phyloP scores from a whole-genome alignment of 2,888 invertebrate genomes.

The Lasioglossum figueresi region DNA sequence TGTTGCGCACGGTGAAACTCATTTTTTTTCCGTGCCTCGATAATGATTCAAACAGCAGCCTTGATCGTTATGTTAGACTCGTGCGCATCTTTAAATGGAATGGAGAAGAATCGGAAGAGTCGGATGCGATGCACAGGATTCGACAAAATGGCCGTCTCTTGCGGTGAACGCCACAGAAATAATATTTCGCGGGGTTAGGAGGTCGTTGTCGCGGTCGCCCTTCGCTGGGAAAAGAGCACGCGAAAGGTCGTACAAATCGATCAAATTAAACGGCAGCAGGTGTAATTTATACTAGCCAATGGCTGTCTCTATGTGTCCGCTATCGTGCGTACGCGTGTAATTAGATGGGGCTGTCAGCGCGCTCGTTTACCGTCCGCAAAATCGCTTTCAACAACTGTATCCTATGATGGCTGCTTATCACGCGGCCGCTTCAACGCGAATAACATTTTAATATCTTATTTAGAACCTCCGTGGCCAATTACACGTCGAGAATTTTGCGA shows the following conservation, averaged over 20 bases:
- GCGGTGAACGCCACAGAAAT: not conserved
- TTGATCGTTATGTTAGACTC: not conserved
- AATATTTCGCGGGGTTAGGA: slow-evolving; percentile 16
- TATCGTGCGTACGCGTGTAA: slow-evolving; percentile 39
- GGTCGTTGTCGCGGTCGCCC: slow-evolving; percentile 38
- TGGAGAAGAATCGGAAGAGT: not conserved
- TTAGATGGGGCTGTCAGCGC: slow-evolving; percentile 29
- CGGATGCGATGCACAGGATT: not conserved
- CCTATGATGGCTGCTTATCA: slow-evolving; percentile 18
- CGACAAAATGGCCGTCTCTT: not conserved
- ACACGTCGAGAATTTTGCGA: not conserved
- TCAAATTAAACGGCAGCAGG: slow-evolving; percentile 58
- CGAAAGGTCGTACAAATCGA: slow-evolving; percentile 48
- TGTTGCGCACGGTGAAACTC: not conserved
- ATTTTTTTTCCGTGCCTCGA: not conserved
- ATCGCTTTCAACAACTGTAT: slow-evolving; percentile 27
- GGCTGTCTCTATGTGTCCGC: slow-evolving; percentile 45
- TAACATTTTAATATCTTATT: slow-evolving; percentile 50
- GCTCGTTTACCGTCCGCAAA: slow-evolving; percentile 21
- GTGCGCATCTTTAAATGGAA: not conserved
- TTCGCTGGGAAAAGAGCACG: slow-evolving; percentile 25
- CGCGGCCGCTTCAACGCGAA: slow-evolving; percentile 32
- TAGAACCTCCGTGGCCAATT: slow-evolving; percentile 18
- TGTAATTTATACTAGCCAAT: slow-evolving; percentile 62
- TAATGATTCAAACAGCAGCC: not conserved